Conservation (phyloP, 2,888 invertebrate genomes). For the Bellardia bayeri region DNA sequence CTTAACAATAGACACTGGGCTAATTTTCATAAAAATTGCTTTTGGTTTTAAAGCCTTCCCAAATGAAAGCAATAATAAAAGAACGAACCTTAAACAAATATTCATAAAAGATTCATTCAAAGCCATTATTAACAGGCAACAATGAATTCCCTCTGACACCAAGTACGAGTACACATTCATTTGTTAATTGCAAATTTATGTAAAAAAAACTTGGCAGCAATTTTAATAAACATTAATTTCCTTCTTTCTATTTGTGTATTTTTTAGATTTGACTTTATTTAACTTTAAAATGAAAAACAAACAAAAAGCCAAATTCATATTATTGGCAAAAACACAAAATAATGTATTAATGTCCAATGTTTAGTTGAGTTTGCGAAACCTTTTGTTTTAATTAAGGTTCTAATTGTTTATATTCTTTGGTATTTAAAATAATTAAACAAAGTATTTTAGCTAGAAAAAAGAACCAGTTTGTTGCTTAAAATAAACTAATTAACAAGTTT, state of each 20-base stretch:
- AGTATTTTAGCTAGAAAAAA: neutral
- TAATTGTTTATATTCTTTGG: neutral
- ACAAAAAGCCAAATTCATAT: neutral
- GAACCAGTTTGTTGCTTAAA: neutral
- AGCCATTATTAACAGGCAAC: neutral
- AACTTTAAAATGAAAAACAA: neutral
- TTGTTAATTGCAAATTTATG: conserved; percentile 6
- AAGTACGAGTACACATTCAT: neutral
- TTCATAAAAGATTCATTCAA: neutral
- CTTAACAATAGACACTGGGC: neutral
- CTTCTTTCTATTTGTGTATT: neutral
- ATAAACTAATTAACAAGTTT: neutral
- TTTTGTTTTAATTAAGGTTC: conserved; percentile 6
- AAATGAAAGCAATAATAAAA: neutral
- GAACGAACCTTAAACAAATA: no score
- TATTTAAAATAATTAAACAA: neutral
- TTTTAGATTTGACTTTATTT: neutral
- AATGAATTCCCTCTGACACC: neutral
- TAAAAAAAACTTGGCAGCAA: neutral
- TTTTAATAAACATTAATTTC: neutral
- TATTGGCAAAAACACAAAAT: no score
- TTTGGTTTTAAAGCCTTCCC: neutral
- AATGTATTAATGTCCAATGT: neutral
- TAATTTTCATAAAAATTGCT: neutral
- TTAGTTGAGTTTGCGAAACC: neutral